Conservation (phyloP, 2,797 vertebrate genomes). For the Eremophila alpestris region DNA sequence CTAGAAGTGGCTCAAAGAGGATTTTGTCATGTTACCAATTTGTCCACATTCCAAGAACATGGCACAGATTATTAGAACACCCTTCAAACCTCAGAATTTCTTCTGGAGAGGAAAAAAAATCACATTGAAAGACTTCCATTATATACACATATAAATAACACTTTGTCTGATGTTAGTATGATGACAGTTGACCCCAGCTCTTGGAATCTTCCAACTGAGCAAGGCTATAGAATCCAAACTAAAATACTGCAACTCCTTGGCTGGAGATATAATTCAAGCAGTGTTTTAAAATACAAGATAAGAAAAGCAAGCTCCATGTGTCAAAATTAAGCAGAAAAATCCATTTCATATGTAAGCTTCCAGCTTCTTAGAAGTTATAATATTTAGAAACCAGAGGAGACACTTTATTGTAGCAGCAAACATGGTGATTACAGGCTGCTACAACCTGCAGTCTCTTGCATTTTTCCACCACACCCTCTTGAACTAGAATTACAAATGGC, state of each 20-base stretch:
- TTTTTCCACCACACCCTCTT: conserved; percentile 43
- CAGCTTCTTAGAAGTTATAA: neutral
- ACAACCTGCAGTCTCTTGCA: neutral
- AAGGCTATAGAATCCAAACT: neutral
- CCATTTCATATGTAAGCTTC: neutral
- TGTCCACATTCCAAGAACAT: neutral
- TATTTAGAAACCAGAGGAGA: conserved; percentile 29
- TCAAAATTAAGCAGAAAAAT: neutral
- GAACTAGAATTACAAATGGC: conserved; percentile 8
- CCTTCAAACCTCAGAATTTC: neutral
- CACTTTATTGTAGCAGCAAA: neutral
- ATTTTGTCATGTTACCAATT: neutral
- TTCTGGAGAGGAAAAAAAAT: neutral
- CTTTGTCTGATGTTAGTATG: neutral
- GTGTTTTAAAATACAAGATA: neutral
- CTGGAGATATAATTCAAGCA: neutral
- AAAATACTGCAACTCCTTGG: neutral
- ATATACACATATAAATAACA: neutral
- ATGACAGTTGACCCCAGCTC: neutral
- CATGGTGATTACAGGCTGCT: conserved; percentile 12
- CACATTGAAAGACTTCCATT: neutral
- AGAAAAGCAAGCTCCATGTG: neutral
- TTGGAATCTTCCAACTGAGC: neutral
- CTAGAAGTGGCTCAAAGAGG: neutral
- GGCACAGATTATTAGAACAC: neutral